Evolutionary conservation across 1,140 invertebrate species (phyloP).

Genomic region (Drosophila nikananu): DNA sequence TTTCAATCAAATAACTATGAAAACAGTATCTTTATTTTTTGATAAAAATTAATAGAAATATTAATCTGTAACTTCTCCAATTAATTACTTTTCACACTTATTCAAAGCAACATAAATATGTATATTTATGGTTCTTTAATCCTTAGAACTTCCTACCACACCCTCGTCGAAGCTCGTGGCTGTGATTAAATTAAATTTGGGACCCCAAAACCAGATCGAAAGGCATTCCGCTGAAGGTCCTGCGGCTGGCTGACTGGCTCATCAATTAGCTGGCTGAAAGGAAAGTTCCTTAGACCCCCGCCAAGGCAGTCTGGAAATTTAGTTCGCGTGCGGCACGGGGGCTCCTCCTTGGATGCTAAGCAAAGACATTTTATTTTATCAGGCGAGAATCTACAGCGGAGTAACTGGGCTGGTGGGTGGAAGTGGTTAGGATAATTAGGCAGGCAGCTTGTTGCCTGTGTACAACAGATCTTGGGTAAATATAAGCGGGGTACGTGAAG

Average conservation of each 20-base stretch:
- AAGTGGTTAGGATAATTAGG: slow-evolving; percentile 35
- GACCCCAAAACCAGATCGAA: slow-evolving; percentile 30
- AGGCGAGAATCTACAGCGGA: slow-evolving; percentile 41
- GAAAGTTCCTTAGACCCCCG: slow-evolving; percentile 44
- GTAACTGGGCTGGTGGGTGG: neutral
- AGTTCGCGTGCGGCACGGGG: slow-evolving; percentile 45
- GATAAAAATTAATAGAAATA: too few species aligned
- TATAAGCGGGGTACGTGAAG: slow-evolving; percentile 51
- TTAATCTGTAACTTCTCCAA: neutral
- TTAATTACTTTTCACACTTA: neutral
- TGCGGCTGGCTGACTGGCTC: slow-evolving; percentile 6
- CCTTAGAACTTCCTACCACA: neutral
- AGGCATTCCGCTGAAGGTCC: slow-evolving; percentile 32
- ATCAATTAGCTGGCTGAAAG: slow-evolving; percentile 56
- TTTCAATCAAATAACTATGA: too few species aligned
- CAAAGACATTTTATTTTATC: slow-evolving; percentile 71
- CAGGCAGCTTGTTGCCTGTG: slow-evolving; percentile 34
- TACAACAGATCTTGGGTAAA: slow-evolving; percentile 50
- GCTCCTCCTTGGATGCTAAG: slow-evolving; percentile 16
- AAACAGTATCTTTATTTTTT: neutral
- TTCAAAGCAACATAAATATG: neutral
- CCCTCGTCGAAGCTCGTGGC: slow-evolving; percentile 6
- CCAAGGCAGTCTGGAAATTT: slow-evolving; percentile 38
- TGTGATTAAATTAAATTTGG: slow-evolving; percentile 58
- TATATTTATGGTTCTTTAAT: neutral